Evolutionary conservation across 2,888 invertebrate species (phyloP).

Genomic region (Drosophila prolongata): DNA sequence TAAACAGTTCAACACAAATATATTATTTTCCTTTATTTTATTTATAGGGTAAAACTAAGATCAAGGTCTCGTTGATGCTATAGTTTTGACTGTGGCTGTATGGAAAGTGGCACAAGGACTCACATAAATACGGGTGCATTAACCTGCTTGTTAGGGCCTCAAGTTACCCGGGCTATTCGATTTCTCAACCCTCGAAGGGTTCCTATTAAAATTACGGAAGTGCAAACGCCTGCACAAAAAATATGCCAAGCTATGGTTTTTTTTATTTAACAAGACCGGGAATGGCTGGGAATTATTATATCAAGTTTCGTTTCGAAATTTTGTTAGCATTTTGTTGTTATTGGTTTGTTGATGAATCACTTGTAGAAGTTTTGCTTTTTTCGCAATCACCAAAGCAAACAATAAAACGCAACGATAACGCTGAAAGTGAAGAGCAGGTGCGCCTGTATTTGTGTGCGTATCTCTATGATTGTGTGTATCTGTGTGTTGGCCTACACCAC

Average conservation of each 20-base stretch:
- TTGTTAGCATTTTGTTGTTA: conserved; percentile 23
- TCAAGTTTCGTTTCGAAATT: conserved; percentile 53
- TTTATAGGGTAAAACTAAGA: not conserved
- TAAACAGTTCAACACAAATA: too few species aligned
- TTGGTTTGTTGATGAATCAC: conserved; percentile 54
- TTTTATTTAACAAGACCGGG: conserved; percentile 31
- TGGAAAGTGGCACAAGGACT: conserved; percentile 75
- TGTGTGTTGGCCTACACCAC: conserved; percentile 60
- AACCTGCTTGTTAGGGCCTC: conserved; percentile 64
- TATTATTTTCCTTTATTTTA: too few species aligned
- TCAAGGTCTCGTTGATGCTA: conserved; percentile 2
- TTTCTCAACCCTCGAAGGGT: conserved; percentile 43
- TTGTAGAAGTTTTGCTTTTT: conserved; percentile 49
- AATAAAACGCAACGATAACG: conserved; percentile 76
- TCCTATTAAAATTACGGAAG: conserved; percentile 59
- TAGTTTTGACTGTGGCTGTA: conserved; percentile 31
- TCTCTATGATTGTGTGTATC: conserved; percentile 9
- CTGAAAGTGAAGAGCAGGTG: conserved; percentile 79
- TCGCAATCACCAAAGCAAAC: conserved; percentile 75
- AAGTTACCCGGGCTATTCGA: conserved; percentile 54
- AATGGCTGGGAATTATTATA: conserved; percentile 61
- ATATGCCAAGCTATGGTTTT: conserved; percentile 32
- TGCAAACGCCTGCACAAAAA: conserved; percentile 70
- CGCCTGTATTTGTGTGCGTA: conserved; percentile 16
- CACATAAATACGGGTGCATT: conserved; percentile 66